Evolutionary conservation across 2,888 invertebrate species (phyloP), one percentile per base, ranked within the genome.

Genomic region (Caenorhabditis becei): DNA sequence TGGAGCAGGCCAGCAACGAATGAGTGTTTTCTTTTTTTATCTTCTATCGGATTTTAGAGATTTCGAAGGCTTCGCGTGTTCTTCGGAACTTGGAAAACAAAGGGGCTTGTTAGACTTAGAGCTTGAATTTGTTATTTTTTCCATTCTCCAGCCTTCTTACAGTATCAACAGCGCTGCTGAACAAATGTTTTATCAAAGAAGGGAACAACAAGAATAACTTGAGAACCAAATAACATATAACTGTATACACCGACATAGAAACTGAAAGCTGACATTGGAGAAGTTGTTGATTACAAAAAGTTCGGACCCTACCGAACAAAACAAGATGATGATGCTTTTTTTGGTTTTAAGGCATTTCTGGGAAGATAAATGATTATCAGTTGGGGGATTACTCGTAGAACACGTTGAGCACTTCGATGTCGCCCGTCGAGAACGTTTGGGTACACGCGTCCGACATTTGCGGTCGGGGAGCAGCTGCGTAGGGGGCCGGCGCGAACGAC

Each of bases 361-460:
- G 16, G 32, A 35, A 35, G 18, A 10, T 32, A 10, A 18, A 14
- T 58, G 56, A 58, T 63, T 72, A 65, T 72, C 72, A 47, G 49
- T 16, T 20, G 51, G 18, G 2, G 65, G 51, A 47, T 78, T 77
- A 86, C 82, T 89, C 89, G 86, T 88, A 90, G 78, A 83, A 90
- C 24, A 89, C 87, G 62, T 90, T 87, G 77, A 89, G 86, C 82
- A 89, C 88, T 70, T 96, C 96, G 74, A 90, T 89, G 65, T 90
- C 90, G 59, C 90, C 90, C 67, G 90, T 90, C 26, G 90, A 90
- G 72, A 90, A 86, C n/a, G 90, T 90, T 85, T 90, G 90, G 18
- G 89, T 88, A 44, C 82, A 81, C 51, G 87, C 83, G 62, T 90
- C 90, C 70, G 80, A 82, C 87, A 88, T 89, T 58, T 86, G 86